Evolutionary conservation across 2,888 invertebrate species (phyloP).

Genomic region (Drosophila paramelanica): DNA sequence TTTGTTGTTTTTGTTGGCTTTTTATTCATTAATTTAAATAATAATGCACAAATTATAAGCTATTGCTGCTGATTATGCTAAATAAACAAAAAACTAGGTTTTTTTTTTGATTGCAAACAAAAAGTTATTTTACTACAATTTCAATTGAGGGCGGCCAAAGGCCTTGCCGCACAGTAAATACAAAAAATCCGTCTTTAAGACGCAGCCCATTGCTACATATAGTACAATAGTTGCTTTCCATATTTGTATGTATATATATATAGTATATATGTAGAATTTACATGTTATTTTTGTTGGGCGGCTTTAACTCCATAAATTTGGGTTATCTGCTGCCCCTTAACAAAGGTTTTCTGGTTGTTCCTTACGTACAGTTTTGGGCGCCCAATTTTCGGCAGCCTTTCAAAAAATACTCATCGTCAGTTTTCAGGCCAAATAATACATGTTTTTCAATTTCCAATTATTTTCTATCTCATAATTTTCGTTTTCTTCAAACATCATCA

Average conservation of each 20-base stretch:
- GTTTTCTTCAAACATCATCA: conserved; percentile 27
- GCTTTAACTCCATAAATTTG: conserved; percentile 5
- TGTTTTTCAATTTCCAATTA: conserved; percentile 53
- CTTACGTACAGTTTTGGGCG: conserved; percentile 48
- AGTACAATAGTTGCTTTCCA: conserved; percentile 52
- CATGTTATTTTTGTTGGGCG: conserved; percentile 28
- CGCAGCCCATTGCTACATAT: conserved; percentile 47
- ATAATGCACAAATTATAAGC: conserved; percentile 73
- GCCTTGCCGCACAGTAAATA: conserved; percentile 37
- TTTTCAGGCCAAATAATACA: conserved; percentile 66
- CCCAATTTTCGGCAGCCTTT: conserved; percentile 9
- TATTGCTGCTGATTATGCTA: conserved; percentile 53
- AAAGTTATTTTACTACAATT: conserved; percentile 66
- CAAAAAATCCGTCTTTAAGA: conserved; percentile 66
- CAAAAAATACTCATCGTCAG: conserved; percentile 56
- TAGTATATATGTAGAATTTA: conserved; percentile 52
- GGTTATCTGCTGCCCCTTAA: conserved; percentile 16
- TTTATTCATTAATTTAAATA: conserved; percentile 71
- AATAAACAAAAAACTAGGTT: conserved; percentile 66
- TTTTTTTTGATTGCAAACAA: conserved; percentile 60
- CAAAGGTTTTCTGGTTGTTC: conserved; percentile 25
- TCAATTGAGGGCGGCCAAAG: conserved; percentile 42
- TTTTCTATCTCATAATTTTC: conserved; percentile 1
- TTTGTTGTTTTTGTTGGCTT: conserved; percentile 26
- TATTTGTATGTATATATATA: conserved; percentile 23